Evolutionary conservation across 2,113 vertebrate species (phyloP).

Genomic region (Poeciliopsis turrubarensis): DNA sequence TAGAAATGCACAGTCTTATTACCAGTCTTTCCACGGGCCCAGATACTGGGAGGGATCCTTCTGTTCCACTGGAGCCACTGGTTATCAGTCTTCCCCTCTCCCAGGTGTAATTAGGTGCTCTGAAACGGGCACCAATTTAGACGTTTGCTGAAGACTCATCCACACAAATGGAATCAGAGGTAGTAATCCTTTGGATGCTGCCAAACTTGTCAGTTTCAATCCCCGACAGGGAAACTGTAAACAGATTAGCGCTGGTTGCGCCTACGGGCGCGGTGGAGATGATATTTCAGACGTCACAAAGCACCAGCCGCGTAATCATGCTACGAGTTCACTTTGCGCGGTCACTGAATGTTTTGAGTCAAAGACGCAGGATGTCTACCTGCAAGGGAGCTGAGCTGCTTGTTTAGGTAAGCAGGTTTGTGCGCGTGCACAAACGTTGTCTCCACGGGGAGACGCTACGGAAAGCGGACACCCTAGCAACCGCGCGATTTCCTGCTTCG

Average conservation of each 20-base stretch:
- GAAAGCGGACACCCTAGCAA: neutral
- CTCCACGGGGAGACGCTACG: neutral
- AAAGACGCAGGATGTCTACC: neutral
- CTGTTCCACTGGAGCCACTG: constrained; percentile 40
- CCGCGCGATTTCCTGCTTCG: constrained; percentile 4
- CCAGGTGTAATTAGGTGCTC: constrained; percentile 48
- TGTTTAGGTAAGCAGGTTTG: constrained; percentile 10
- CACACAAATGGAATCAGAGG: neutral
- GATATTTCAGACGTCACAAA: neutral
- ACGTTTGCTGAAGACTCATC: neutral
- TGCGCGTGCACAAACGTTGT: constrained; percentile 16
- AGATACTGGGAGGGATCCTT: constrained; percentile 40
- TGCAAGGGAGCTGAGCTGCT: constrained; percentile 34
- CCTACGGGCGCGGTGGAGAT: neutral
- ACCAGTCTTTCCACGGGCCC: constrained; percentile 57
- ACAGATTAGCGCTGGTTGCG: constrained; percentile 17
- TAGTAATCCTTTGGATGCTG: constrained; percentile 7
- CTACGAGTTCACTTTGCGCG: constrained; percentile 6
- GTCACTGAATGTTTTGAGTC: constrained; percentile 23
- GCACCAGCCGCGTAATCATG: constrained; percentile 6
- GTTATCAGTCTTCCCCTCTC: constrained; percentile 30
- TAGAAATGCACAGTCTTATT: constrained; percentile 61
- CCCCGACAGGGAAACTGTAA: constrained; percentile 7
- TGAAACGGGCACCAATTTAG: constrained; percentile 20
- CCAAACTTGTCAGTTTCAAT: constrained; percentile 19